Conservation (phyloP, 2,113 vertebrate genomes). For the Illadopsis cleaveri region DNA sequence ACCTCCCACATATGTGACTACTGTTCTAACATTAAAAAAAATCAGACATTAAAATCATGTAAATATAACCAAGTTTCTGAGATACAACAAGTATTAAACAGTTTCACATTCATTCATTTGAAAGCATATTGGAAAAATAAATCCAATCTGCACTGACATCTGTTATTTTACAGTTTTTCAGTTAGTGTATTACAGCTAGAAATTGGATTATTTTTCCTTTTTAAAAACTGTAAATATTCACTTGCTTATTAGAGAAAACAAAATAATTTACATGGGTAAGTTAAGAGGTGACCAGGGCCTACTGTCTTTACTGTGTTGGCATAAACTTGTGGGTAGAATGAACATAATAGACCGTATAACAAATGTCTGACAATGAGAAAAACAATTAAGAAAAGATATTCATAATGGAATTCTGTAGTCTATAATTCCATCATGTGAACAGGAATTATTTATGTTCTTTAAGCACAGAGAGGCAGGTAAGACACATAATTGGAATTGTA, state of each 20-base stretch:
- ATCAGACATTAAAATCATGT: constrained; percentile 10
- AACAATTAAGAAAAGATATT: background rate
- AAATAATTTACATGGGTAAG: background rate
- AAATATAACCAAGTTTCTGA: constrained; percentile 41
- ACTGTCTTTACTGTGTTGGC: background rate
- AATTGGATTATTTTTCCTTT: background rate
- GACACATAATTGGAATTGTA: background rate
- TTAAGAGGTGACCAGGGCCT: background rate
- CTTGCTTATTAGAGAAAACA: background rate
- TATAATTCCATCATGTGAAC: background rate
- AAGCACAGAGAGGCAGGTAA: background rate
- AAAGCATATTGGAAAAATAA: constrained; percentile 61
- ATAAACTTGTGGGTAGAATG: background rate
- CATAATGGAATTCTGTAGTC: background rate
- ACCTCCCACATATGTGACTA: background rate
- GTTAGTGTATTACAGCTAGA: background rate
- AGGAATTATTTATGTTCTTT: background rate
- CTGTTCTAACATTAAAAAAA: background rate
- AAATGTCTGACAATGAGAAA: background rate
- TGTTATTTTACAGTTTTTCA: constrained; percentile 32
- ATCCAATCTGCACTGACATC: constrained; percentile 48
- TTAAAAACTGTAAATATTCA: background rate
- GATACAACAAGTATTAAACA: constrained; percentile 51
- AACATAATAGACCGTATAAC: background rate
- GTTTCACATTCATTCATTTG: constrained; percentile 44